These are phyloP conservation scores for Astyanax mexicanus DNA, from an alignment of 2,797 vertebrate species.

Conservation along the genomic window DNA sequence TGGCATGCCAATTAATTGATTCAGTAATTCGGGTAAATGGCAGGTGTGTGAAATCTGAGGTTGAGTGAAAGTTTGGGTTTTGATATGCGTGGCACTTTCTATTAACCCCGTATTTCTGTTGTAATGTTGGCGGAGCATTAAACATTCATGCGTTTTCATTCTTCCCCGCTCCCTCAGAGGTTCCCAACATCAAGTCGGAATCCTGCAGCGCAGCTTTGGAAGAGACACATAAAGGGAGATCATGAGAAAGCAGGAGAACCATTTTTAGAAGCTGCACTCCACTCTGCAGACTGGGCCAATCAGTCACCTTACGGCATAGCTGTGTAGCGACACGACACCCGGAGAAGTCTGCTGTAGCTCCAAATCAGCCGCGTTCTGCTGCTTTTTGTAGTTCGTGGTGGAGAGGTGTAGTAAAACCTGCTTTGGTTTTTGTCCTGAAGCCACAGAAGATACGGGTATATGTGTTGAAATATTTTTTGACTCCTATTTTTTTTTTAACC, in stretches of 20 bases:
- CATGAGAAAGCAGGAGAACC: slow-evolving; percentile 32
- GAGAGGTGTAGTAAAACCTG: too few relatives aligned
- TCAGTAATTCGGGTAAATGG: slow-evolving; percentile 56
- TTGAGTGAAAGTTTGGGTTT: slow-evolving; percentile 36
- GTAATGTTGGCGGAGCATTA: slow-evolving; percentile 56
- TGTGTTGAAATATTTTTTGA: too few relatives aligned
- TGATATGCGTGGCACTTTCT: slow-evolving; percentile 52
- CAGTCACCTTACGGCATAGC: slow-evolving; percentile 14
- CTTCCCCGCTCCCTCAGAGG: slow-evolving; percentile 44
- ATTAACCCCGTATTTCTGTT: slow-evolving; percentile 56
- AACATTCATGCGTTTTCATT: slow-evolving; percentile 58
- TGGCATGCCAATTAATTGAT: slow-evolving; percentile 60
- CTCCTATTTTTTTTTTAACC: too few relatives aligned
- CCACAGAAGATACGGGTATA: too few relatives aligned
- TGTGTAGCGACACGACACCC: slow-evolving; percentile 17
- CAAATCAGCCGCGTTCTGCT: neutral
- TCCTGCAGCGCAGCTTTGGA: slow-evolving; percentile 40
- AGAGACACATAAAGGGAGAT: slow-evolving; percentile 42
- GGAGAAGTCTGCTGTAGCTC: neutral
- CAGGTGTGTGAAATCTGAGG: slow-evolving; percentile 43
- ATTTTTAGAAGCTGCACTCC: slow-evolving; percentile 42
- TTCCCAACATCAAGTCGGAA: slow-evolving; percentile 42
- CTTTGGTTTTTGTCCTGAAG: neutral
- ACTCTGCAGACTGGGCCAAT: slow-evolving; percentile 31
- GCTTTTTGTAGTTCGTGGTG: neutral